Evolutionary conservation across 2,888 invertebrate genomes (phyloP).

Genomic region (Gari tellinella): DNA sequence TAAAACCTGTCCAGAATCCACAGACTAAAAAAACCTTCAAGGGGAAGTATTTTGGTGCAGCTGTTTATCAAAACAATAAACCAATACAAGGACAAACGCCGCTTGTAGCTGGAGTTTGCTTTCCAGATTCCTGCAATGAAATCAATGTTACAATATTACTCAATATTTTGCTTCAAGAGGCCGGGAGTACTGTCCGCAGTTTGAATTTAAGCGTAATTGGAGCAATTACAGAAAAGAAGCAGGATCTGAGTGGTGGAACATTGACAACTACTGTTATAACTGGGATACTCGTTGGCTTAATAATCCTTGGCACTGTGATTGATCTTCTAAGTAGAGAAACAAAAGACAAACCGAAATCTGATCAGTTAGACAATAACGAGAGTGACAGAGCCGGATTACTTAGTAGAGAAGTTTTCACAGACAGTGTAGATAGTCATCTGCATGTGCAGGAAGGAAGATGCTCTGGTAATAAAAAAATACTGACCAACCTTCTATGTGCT

Average conservation of each 20-base stretch:
- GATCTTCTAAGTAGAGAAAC: slow-evolving; percentile 18
- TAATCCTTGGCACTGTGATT: slow-evolving; percentile 32
- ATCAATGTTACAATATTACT: slow-evolving; percentile 14
- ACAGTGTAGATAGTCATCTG: not conserved
- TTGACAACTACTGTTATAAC: slow-evolving; percentile 23
- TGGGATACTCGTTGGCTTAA: slow-evolving; percentile 25
- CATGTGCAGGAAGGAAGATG: slow-evolving; percentile 6
- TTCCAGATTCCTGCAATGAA: slow-evolving; percentile 41
- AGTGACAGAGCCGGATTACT: slow-evolving; percentile 46
- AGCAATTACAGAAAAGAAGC: slow-evolving; percentile 17
- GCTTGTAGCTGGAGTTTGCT: slow-evolving; percentile 30
- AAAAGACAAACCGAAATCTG: not conserved
- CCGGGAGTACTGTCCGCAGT: slow-evolving; percentile 1
- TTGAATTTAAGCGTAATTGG: slow-evolving; percentile 10
- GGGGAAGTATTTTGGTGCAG: slow-evolving; percentile 30
- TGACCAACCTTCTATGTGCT: slow-evolving; percentile 31
- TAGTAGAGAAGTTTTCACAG: slow-evolving; percentile 33
- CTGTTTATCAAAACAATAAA: slow-evolving; percentile 24
- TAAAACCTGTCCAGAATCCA: slow-evolving; percentile 17
- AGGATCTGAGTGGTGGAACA: slow-evolving; percentile 22
- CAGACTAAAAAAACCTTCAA: slow-evolving; percentile 21
- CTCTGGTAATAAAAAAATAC: not conserved
- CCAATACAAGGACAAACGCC: slow-evolving; percentile 17
- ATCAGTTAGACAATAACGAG: no score
- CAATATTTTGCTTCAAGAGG: not conserved